Percentiles rank a stretch among this genome's conserved stretches.
Evolutionary conservation across 1,140 invertebrate genomes (phyloP).

Genomic region (Melanaphis sacchari): DNA sequence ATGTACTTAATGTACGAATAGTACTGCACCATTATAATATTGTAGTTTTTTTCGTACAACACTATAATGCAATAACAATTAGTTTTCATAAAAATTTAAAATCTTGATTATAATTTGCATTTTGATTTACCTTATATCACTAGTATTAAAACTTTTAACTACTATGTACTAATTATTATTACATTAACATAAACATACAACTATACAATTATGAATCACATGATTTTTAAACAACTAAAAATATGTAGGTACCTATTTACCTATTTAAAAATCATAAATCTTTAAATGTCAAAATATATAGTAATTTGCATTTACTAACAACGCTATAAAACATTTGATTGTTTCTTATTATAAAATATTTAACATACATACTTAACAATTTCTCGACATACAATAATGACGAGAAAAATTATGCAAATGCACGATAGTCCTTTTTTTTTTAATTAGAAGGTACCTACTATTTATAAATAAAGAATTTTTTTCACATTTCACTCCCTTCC

Average conservation of each 20-base stretch:
- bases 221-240: neutral
- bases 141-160: too few relatives aligned
- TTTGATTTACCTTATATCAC: neutral
- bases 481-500: too few relatives aligned
- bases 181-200: neutral
- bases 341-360: too few relatives aligned
- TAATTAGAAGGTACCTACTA: neutral
- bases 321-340: too few relatives aligned
- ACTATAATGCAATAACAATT: neutral
- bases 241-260: too few relatives aligned
- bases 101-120: neutral
- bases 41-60: neutral
- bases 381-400: neutral
- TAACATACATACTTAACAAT: neutral
- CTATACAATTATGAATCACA: neutral
- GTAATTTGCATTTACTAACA: neutral
- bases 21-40: neutral
- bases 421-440: neutral
- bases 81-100: neutral
- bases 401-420: neutral
- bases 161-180: neutral
- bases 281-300: too few relatives aligned
- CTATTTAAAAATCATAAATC: neutral
- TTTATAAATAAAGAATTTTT: neutral
- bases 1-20: too few relatives aligned